These are phyloP conservation scores for Pangasianodon gigas DNA, from an alignment of 2,113 vertebrate species.

Conservation along the genomic window DNA sequence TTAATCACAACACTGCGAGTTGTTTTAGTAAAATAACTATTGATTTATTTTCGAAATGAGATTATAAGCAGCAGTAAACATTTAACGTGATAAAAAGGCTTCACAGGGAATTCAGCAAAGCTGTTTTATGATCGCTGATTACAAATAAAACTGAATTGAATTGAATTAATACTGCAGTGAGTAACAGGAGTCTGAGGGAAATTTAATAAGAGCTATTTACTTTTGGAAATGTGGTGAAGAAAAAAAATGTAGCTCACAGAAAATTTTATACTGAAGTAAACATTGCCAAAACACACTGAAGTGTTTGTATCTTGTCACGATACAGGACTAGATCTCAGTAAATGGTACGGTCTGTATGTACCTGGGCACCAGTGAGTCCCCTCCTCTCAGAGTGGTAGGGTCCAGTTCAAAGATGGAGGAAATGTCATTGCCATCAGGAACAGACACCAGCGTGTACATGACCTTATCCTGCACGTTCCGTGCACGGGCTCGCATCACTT, in stretches of 20 bases:
- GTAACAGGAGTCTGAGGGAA: not conserved
- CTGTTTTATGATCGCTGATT: not conserved
- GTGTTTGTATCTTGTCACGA: not conserved
- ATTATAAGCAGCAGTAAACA: no score
- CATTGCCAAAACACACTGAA: no score
- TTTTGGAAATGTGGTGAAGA: not conserved
- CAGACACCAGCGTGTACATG: constrained; percentile 92
- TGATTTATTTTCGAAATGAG: no score
- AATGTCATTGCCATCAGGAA: constrained; percentile 96
- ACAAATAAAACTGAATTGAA: not conserved
- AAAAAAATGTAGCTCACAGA: no score
- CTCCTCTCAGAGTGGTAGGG: constrained; percentile 92
- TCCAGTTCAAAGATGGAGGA: constrained; percentile 98
- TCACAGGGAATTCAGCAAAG: not conserved
- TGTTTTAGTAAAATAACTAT: no score
- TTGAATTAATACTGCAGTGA: not conserved
- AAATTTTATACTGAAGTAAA: not conserved
- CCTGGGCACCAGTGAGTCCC: constrained; percentile 97
- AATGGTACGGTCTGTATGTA: constrained; percentile 57
- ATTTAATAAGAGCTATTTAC: not conserved
- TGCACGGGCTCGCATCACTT: constrained; percentile 77
- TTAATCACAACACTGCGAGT: no score
- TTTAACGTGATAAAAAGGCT: no score
- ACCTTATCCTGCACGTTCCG: constrained; percentile 86
- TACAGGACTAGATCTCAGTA: not conserved